Percentiles rank a stretch among this genome's conserved stretches.
phyloP scores from a whole-genome alignment of 2,888 invertebrate species.

The Chloroclysta siterata region DNA sequence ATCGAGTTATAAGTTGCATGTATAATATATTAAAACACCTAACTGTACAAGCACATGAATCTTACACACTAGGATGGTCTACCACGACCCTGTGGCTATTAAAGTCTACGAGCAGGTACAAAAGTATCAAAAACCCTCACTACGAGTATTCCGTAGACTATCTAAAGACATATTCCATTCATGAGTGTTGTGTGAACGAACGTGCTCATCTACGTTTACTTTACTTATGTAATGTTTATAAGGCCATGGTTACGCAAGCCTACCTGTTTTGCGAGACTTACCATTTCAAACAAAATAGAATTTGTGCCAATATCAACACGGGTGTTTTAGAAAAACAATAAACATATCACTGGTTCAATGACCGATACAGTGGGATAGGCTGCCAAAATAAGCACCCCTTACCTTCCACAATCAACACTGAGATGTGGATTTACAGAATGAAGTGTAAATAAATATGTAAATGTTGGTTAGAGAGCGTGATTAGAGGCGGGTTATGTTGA shows the following conservation, averaged over 20 bases:
- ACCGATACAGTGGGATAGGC: slow-evolving; percentile 64
- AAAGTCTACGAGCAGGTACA: no score
- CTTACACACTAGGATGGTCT: no score
- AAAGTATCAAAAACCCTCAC: no score
- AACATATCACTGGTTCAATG: slow-evolving; percentile 71
- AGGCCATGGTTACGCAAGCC: slow-evolving; percentile 65
- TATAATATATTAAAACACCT: no score
- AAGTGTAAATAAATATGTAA: slow-evolving; percentile 40
- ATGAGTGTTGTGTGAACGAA: slow-evolving; percentile 12
- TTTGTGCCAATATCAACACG: slow-evolving; percentile 80
- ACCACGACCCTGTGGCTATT: no score
- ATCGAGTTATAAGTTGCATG: no score
- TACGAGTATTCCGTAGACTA: not conserved
- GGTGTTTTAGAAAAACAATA: slow-evolving; percentile 78
- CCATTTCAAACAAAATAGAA: slow-evolving; percentile 79
- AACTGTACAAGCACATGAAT: no score
- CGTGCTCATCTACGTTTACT: slow-evolving; percentile 17
- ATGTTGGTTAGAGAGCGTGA: slow-evolving; percentile 18
- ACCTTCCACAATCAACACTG: slow-evolving; percentile 61
- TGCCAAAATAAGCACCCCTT: slow-evolving; percentile 80
- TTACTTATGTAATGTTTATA: slow-evolving; percentile 44
- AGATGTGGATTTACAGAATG: slow-evolving; percentile 45
- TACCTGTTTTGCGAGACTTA: slow-evolving; percentile 72
- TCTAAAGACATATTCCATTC: slow-evolving; percentile 5
- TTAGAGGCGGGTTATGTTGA: slow-evolving; percentile 15